Evolutionary conservation across 2,888 invertebrate genomes (phyloP).

Genomic region (Tinea semifulvella): DNA sequence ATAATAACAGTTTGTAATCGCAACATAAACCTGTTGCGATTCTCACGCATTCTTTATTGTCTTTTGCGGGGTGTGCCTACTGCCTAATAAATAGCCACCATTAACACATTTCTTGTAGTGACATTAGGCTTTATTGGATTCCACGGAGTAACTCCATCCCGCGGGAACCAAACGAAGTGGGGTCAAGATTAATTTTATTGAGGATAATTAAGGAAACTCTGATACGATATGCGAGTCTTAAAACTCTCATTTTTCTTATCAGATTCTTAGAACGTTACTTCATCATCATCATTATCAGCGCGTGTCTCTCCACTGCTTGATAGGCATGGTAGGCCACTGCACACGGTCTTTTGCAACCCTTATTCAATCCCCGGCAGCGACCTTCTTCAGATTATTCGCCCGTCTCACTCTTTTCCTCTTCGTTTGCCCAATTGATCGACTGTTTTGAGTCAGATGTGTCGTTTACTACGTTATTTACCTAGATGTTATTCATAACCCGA

Average conservation of each 20-base stretch:
- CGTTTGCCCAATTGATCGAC: too few relatives aligned
- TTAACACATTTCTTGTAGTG: constrained; percentile 51
- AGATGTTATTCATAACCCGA: too few relatives aligned
- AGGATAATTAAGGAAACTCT: constrained; percentile 22
- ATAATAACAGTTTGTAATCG: background rate
- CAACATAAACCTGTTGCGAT: constrained; percentile 18
- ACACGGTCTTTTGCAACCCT: too few relatives aligned
- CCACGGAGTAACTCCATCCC: constrained; percentile 39
- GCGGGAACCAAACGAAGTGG: constrained; percentile 30
- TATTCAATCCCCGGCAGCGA: too few relatives aligned
- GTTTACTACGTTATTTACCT: too few relatives aligned
- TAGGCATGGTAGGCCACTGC: too few relatives aligned
- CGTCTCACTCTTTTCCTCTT: too few relatives aligned
- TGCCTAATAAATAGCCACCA: constrained; percentile 42
- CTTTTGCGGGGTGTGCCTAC: constrained; percentile 24
- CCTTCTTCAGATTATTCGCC: too few relatives aligned
- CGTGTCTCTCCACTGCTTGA: too few relatives aligned
- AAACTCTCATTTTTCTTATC: constrained; percentile 1
- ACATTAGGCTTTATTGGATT: constrained; percentile 48
- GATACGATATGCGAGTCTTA: constrained; percentile 9
- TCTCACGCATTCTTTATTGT: constrained; percentile 25
- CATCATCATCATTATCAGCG: too few relatives aligned
- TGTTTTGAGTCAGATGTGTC: too few relatives aligned
- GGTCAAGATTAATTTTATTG: constrained; percentile 32
- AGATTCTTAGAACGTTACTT: background rate